Percentiles rank a stretch among this genome's conserved stretches.
Evolutionary conservation across 1,140 invertebrate species (phyloP).

Genomic region (Limonius californicus): DNA sequence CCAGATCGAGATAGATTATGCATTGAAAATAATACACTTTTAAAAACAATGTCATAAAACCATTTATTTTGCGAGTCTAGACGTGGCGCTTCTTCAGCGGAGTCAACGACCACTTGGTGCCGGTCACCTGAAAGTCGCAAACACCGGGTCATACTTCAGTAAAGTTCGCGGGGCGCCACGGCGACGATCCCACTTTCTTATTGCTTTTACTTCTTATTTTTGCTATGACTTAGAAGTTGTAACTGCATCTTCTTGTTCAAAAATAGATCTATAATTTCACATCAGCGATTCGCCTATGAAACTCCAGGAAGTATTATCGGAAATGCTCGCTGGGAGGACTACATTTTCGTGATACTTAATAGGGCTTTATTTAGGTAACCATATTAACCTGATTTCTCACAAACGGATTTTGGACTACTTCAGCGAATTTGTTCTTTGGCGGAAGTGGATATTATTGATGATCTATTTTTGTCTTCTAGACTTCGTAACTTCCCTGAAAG

Average conservation of each 20-base stretch:
- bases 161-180: constrained; percentile 23
- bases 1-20: constrained; percentile 8
- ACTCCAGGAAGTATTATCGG: neutral
- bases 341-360: neutral
- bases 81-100: constrained; percentile 22
- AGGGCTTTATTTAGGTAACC: neutral
- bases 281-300: neutral
- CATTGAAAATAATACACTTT: neutral
- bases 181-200: constrained; percentile 22
- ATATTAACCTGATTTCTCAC: neutral
- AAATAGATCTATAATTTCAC: constrained; percentile 1
- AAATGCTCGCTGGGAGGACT: neutral
- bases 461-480: no score
- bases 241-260: neutral
- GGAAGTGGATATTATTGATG: no score
- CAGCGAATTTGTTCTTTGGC: neutral
- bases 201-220: constrained; percentile 21
- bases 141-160: constrained; percentile 29
- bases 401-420: neutral
- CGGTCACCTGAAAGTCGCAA: constrained; percentile 30
- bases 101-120: constrained; percentile 30
- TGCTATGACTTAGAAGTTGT: neutral
- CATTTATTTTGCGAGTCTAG: constrained; percentile 23
- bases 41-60: constrained; percentile 16
- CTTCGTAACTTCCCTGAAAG: neutral